Base-by-base conservation (phyloP, 92 coral and sea anemone species). In the Porites rus region DNA sequence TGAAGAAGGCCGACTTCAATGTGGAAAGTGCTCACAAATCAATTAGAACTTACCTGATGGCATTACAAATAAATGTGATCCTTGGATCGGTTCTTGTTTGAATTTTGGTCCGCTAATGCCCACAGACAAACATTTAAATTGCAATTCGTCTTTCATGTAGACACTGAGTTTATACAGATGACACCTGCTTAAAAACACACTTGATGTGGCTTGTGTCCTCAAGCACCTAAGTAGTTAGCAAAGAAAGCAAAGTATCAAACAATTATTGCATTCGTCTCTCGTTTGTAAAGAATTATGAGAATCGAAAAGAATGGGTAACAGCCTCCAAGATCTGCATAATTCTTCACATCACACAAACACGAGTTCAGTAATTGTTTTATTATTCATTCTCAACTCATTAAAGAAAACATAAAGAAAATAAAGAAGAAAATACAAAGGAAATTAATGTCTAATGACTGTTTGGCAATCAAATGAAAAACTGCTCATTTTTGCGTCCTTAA, bases 81-180 rank as follows among this genome's bases (percentile, higher is more conserved):
- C 83, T 61, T 71, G 82, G 70, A 92, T 90, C 58, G 95, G 93
- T n/a, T 88, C 82, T 21, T 81, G 81, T 51, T 43, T 24, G 53
- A 51, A 69, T 14, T 74, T 58, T 14, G 86, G 90, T 22, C 51
- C 75, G 62, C 85, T 80, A 87, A 90, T 87, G 61, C 93, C 95
- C 61, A 90, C 93, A 61, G 93, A 79, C 54, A 92, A 75, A 84
- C 93, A 91, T 58, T 86, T 85, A 14, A 82, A 86, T 7, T 19
- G 83, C 63, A 84, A 66, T 56, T 80, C 91, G 11, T 90, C 89
- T 63, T 90, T 86, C 86, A 83, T 82, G 80, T 82, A 92, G 5
- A 91, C 83, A 51, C 70, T 65, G 22, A 92, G 74, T 38, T 43
- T 60, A 72, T 92, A 92, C 25, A 92, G 59, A 46, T 68, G 78